phyloP scores from a whole-genome alignment of 64 coral and sea anemone species.

The Anthopleura sola region DNA sequence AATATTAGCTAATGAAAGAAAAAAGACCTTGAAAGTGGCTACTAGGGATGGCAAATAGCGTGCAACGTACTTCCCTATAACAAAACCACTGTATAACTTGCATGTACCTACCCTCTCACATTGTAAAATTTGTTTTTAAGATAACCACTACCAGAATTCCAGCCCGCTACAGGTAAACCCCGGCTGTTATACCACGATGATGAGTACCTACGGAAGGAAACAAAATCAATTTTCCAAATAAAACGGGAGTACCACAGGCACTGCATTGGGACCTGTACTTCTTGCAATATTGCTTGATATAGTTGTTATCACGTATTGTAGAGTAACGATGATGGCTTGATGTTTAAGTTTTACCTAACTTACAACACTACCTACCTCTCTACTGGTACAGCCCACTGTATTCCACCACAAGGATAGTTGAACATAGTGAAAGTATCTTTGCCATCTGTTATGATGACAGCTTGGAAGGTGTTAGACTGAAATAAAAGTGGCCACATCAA shows the following conservation, averaged over 20 bases:
- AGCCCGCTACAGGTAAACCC: conserved; percentile 40
- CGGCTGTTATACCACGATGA: conserved; percentile 3
- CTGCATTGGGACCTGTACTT: neutral
- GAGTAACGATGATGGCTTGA: too few relatives aligned
- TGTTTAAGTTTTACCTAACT: too few relatives aligned
- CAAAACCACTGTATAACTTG: too few relatives aligned
- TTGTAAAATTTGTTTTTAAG: neutral
- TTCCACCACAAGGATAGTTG: conserved; percentile 31
- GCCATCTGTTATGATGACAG: conserved; percentile 38
- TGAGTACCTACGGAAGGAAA: neutral
- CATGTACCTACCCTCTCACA: conserved; percentile 13
- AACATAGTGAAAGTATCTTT: conserved; percentile 31
- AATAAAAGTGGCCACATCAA: neutral
- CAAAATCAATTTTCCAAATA: neutral
- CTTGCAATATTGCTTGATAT: too few relatives aligned
- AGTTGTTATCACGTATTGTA: too few relatives aligned
- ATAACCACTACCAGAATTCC: conserved; percentile 19
- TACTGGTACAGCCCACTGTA: conserved; percentile 27
- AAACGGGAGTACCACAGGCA: neutral
- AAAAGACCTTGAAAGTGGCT: too few relatives aligned
- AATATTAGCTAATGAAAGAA: too few relatives aligned
- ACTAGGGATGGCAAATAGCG: too few relatives aligned
- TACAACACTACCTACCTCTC: conserved; percentile 18
- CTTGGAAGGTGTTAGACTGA: conserved; percentile 56
- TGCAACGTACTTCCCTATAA: too few relatives aligned